phyloP scores from a whole-genome alignment of 2,888 invertebrate species.

The Hermaeophaga mercurialis region DNA sequence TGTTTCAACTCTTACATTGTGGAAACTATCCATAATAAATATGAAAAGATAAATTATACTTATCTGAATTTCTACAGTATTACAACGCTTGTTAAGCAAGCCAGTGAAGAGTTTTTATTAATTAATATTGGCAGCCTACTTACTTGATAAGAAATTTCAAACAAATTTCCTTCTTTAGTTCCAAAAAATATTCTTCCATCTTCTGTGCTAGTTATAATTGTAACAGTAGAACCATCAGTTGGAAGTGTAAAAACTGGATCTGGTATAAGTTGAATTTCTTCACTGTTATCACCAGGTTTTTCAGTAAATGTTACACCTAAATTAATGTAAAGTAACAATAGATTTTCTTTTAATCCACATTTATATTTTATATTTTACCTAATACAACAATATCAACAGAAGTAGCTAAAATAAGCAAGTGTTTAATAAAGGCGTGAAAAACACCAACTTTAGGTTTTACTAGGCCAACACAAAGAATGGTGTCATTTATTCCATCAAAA shows the following conservation, averaged over 20 bases:
- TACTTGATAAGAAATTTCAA: slow-evolving; percentile 94
- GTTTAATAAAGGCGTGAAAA: slow-evolving; percentile 88
- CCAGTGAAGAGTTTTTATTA: not conserved
- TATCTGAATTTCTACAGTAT: too few species aligned
- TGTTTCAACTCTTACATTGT: too few species aligned
- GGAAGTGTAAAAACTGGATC: slow-evolving; percentile 93
- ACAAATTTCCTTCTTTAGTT: slow-evolving; percentile 91
- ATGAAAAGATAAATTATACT: too few species aligned
- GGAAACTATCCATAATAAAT: too few species aligned
- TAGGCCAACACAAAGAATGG: slow-evolving; percentile 91
- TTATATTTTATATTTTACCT: slow-evolving; percentile 58
- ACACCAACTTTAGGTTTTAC: slow-evolving; percentile 87
- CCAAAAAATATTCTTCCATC: slow-evolving; percentile 93
- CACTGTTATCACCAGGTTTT: slow-evolving; percentile 59
- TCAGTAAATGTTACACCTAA: slow-evolving; percentile 68
- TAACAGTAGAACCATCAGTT: slow-evolving; percentile 86
- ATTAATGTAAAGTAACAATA: too few species aligned
- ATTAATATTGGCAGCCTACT: not conserved
- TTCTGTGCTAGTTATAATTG: slow-evolving; percentile 78
- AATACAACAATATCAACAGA: slow-evolving; percentile 90
- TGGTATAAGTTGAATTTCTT: slow-evolving; percentile 89
- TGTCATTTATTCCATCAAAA: slow-evolving; percentile 93
- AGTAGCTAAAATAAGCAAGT: slow-evolving; percentile 91
- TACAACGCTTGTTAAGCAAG: too few species aligned
- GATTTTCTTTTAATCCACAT: not conserved